Conservation (phyloP, 2,888 invertebrate genomes). For the Deilephila porcellus region DNA sequence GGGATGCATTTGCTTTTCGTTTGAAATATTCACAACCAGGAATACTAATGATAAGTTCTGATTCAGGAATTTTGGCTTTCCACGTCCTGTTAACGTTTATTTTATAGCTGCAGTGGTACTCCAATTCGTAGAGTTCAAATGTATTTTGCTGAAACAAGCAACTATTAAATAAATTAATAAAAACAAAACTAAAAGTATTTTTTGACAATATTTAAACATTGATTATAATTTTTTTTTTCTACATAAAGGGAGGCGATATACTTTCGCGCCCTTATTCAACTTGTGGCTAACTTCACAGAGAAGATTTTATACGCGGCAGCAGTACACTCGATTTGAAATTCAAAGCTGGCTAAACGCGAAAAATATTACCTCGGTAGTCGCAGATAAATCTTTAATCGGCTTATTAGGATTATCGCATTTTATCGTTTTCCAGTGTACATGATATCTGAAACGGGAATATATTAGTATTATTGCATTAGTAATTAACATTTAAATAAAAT, state of each 20-base stretch:
- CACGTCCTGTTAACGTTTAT: constrained; percentile 79
- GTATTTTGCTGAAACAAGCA: constrained; percentile 76
- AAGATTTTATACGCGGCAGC: constrained; percentile 19
- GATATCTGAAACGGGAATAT: constrained; percentile 60
- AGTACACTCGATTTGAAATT: constrained; percentile 19
- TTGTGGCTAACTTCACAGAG: constrained; percentile 47
- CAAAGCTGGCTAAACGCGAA: constrained; percentile 2
- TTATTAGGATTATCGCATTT: constrained; percentile 68
- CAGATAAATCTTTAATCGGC: constrained; percentile 74
- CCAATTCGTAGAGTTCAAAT: constrained; percentile 84
- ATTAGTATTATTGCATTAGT: not conserved
- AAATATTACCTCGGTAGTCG: constrained; percentile 81
- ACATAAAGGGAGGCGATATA: constrained; percentile 34
- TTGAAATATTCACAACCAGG: constrained; percentile 82
- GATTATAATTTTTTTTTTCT: not conserved
- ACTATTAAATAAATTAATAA: constrained; percentile 23
- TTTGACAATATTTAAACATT: not conserved
- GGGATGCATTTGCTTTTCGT: constrained; percentile 64
- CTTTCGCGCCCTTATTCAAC: constrained; percentile 42
- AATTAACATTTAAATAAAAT: not conserved
- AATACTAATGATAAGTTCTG: constrained; percentile 79
- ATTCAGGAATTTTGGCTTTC: constrained; percentile 68
- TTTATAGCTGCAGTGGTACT: constrained; percentile 83
- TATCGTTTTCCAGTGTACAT: constrained; percentile 68
- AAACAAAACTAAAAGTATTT: not conserved